Evolutionary conservation across 2,797 vertebrate genomes (phyloP), one percentile per base, ranked within the genome.

Genomic region (Trematomus bernacchii): DNA sequence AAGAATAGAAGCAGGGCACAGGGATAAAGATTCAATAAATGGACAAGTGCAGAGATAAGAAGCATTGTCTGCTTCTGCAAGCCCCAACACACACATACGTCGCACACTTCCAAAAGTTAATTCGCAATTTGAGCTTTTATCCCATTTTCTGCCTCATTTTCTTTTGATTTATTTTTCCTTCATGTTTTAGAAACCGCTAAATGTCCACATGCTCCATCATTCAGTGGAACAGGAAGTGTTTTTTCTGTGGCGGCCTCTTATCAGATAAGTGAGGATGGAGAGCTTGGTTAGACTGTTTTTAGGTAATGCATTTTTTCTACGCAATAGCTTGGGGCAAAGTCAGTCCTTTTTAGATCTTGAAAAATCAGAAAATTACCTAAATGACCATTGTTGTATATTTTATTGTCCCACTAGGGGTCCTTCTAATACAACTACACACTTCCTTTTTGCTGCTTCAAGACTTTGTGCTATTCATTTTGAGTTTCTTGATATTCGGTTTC

Each of bases 21-120:
- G 64, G 81, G 85, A 90, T 87, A 87, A 90, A 90, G 86, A 92
- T 91, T 93, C 88, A 89, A 92, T 93, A 92, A 90, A 89, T 85
- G 86, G 87, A 92, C 89, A 89, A 89, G 83, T 83, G 81, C 71
- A 82, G 76, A 76, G 84, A 92, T 89, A 92, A 87, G 86, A 91
- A 77, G 82, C 73, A 79, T 82, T 86, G 85, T 88, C 82, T 85
- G 79, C 78, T n/a, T 58, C 37, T 44, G 58, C 50, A 71, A 82
- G 43, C 44, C 58, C 6, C 2, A 6, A 44, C 21, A 50, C 69
- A 58, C 47, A 68, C 66, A 59, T 55, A 72, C 16, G 47, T 18
- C 51, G 6, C 68, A 79, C 3, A n/a, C 67, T 57, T 50, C 27
- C 51, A 15, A 64, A 54, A 72, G 69, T 90, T 82, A 4, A 87